A percentile compares a stretch with the other conserved stretches of the same genome.
Conservation (phyloP, 1,140 invertebrate genomes). For the Drosophila sechellia region DNA sequence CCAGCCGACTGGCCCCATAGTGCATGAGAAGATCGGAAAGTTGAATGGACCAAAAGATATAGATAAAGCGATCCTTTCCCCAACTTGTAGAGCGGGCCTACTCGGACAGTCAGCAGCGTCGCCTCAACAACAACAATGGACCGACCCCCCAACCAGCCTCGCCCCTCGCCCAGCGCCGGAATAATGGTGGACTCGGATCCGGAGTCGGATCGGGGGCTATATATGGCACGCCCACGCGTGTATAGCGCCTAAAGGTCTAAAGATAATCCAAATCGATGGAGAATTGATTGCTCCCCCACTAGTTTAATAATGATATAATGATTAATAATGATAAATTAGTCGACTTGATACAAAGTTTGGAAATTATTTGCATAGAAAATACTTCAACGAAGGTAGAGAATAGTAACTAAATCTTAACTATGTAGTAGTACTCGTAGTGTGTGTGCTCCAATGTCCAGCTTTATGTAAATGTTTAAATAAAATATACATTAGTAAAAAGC, state of each 20-base stretch:
- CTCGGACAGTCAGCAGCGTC: slow-evolving; percentile 80
- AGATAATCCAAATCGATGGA: slow-evolving; percentile 36
- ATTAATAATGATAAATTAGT: slow-evolving; percentile 37
- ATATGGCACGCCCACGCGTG: slow-evolving; percentile 75
- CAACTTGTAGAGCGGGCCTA: slow-evolving; percentile 75
- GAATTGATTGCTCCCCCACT: slow-evolving; percentile 57
- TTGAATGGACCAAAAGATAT: slow-evolving; percentile 17
- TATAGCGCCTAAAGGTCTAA: slow-evolving; percentile 82
- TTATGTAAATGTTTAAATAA: slow-evolving; percentile 76
- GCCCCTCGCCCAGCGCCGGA: slow-evolving; percentile 66
- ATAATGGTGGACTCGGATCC: slow-evolving; percentile 43
- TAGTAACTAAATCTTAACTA: slow-evolving; percentile 31
- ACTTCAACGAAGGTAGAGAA: slow-evolving; percentile 53
- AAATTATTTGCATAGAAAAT: slow-evolving; percentile 61
- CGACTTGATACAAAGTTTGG: slow-evolving; percentile 46
- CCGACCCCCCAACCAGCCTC: slow-evolving; percentile 64
- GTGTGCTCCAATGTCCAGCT: slow-evolving; percentile 75
- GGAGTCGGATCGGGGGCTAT: slow-evolving; percentile 49
- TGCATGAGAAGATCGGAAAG: slow-evolving; percentile 59
- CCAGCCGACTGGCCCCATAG: slow-evolving; percentile 20
- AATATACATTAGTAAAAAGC: slow-evolving; percentile 47
- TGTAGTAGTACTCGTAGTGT: slow-evolving; percentile 70
- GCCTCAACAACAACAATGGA: slow-evolving; percentile 74
- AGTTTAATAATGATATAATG: slow-evolving; percentile 30
- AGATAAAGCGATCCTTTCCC: slow-evolving; percentile 15